Base-by-base conservation (phyloP, 2,797 vertebrate species). In the Steatocranus sp. region DNA sequence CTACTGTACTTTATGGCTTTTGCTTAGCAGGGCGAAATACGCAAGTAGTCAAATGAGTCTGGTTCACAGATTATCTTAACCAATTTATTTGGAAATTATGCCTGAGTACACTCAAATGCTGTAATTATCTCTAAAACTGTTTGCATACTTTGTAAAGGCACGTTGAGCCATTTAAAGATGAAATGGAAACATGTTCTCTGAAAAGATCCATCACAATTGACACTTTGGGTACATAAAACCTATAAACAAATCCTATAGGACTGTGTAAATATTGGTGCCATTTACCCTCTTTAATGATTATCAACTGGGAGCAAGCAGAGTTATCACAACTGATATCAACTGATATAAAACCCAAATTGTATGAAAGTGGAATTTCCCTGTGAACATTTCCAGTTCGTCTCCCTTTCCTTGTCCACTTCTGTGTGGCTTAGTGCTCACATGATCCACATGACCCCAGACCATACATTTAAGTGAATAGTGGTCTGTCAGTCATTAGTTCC, bases 401-500 rank as follows among this genome's bases (percentile, higher is more conserved):
- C 18, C 30, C 11, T 80, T 30, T 63, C 4, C 68, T 23, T 30
- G 77, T 84, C 75, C 3, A 66, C 79, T 48, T 87, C 50, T 76
- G 77, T 75, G 86, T 80, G 83, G 86, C 78, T 85, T 54, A 63
- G 53, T 49, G 54, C 84, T 87, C 91, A 87, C 82, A 86, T 89
- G 88, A 89, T 83, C 86, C 83, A 80, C 84, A 80, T 85, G 80
- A 88, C 86, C 83, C 80, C 82, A 20, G 70, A 43, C 78, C 75
- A n/a, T 53, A 66, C 78, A 18, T 82, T 61, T 78, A 86, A 83
- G 73, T 49, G 76, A 58, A 79, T 6, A 77, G 91, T 91, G 87
- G 83, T 87, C 88, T 78, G 83, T 83, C 91, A 89, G 87, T 91
- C 88, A 91, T 92, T 86, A 54, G 17, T 50, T 80, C 48, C 11